Evolutionary conservation across 2,797 vertebrate genomes (phyloP).

Genomic region (Galagoides demidoff): DNA sequence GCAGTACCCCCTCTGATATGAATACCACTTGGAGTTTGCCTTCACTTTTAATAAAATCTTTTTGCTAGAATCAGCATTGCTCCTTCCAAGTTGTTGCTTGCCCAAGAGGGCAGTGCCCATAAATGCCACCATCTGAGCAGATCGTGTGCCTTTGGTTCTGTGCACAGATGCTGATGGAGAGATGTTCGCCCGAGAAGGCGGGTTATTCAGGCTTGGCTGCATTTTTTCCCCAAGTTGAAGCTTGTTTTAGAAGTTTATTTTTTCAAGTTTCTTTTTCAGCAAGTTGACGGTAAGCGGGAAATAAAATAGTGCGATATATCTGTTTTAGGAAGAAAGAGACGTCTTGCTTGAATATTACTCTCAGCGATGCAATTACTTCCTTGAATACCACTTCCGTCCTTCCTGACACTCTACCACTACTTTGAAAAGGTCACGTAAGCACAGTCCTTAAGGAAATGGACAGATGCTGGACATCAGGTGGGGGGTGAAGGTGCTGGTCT

Average conservation of each 20-base stretch:
- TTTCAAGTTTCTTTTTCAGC: conserved; percentile 1
- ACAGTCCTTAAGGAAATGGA: background rate
- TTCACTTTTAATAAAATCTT: conserved; percentile 66
- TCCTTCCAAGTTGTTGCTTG: conserved; percentile 73
- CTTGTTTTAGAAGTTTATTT: conserved; percentile 48
- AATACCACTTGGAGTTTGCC: conserved; percentile 70
- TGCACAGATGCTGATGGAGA: conserved; percentile 32
- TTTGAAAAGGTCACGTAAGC: background rate
- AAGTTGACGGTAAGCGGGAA: background rate
- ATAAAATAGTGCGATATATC: background rate
- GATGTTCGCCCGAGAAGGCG: background rate
- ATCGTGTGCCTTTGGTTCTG: conserved; percentile 50
- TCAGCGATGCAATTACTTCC: background rate
- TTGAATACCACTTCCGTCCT: background rate
- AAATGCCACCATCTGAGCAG: conserved; percentile 69
- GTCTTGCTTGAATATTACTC: conserved; percentile 9
- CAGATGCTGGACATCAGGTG: background rate
- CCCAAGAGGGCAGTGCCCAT: conserved; percentile 56
- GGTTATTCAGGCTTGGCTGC: conserved; percentile 18
- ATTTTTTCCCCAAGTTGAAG: conserved; percentile 36
- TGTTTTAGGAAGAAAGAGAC: conserved; percentile 2
- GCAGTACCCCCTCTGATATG: conserved; percentile 61
- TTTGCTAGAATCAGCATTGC: conserved; percentile 64
- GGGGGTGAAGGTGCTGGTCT: rapidly evolving
- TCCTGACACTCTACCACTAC: background rate